Conservation (phyloP, 2,797 vertebrate species). For the Tenualosa thibaudeaui region DNA sequence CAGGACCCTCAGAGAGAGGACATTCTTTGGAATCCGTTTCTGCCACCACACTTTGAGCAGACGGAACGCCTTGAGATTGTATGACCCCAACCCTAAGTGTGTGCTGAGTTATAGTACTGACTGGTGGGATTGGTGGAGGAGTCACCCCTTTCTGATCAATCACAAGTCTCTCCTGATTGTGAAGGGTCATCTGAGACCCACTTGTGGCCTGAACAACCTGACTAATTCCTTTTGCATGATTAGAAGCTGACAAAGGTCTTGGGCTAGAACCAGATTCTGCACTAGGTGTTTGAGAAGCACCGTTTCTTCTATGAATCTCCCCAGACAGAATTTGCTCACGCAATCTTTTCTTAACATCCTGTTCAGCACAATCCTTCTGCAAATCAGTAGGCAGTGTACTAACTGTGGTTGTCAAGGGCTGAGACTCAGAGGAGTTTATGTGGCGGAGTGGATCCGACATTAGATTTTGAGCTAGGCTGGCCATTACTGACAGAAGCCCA, state of each 20-base stretch:
- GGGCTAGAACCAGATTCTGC: slow-evolving; percentile 49
- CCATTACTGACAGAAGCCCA: slow-evolving; percentile 62
- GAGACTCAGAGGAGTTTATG: slow-evolving; percentile 45
- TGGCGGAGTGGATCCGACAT: slow-evolving; percentile 60
- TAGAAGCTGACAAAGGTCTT: slow-evolving; percentile 50
- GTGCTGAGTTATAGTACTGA: not conserved
- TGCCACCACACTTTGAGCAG: slow-evolving; percentile 26
- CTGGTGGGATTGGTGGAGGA: not conserved
- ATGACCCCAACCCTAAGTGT: slow-evolving; percentile 53
- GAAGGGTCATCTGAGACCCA: slow-evolving; percentile 35
- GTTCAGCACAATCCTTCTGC: slow-evolving; percentile 56
- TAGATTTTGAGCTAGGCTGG: slow-evolving; percentile 74
- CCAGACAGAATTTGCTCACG: slow-evolving; percentile 76
- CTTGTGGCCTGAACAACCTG: slow-evolving; percentile 44
- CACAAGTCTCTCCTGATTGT: slow-evolving; percentile 32
- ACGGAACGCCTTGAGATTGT: slow-evolving; percentile 34
- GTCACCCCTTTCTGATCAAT: slow-evolving; percentile 14
- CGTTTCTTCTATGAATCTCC: slow-evolving; percentile 68
- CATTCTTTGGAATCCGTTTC: slow-evolving; percentile 42
- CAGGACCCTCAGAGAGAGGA: slow-evolving; percentile 66
- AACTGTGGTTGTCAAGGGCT: slow-evolving; percentile 38
- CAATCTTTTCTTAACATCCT: slow-evolving; percentile 72
- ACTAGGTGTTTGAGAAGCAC: slow-evolving; percentile 46
- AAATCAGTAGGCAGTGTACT: slow-evolving; percentile 37
- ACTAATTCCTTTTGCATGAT: slow-evolving; percentile 42